These are phyloP conservation scores for Lordiphosa stackelbergi DNA, from an alignment of 1,140 invertebrate genomes.

Conservation along the genomic window DNA sequence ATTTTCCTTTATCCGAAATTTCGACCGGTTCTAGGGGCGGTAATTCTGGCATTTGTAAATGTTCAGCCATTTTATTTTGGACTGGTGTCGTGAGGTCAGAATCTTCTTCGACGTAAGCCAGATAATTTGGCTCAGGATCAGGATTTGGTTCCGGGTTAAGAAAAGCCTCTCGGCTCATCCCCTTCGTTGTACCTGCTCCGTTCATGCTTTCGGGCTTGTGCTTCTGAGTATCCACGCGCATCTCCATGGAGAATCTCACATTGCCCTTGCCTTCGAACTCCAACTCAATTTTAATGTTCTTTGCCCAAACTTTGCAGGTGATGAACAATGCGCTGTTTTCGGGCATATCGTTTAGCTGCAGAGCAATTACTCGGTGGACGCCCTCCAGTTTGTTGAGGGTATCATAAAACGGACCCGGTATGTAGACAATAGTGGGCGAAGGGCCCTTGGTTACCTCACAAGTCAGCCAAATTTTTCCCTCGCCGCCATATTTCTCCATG, in stretches of 20 bases:
- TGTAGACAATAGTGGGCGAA: neutral
- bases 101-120: too few species aligned
- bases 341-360: conserved; percentile 26
- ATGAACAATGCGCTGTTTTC: conserved; percentile 15
- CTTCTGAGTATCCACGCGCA: neutral
- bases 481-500: conserved; percentile 15
- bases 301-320: conserved; percentile 40
- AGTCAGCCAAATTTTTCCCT: conserved; percentile 38
- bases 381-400: neutral
- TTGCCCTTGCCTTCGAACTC: conserved; percentile 16
- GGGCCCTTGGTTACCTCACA: neutral
- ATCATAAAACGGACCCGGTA: conserved; percentile 30
- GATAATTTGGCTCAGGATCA: too few species aligned
- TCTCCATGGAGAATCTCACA: conserved; percentile 15
- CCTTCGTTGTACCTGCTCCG: neutral
- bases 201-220: too few species aligned
- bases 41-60: neutral
- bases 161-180: neutral
- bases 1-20: neutral
- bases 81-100: too few species aligned
- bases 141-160: too few species aligned
- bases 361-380: conserved; percentile 21
- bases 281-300: conserved; percentile 32
- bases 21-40: neutral
- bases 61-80: neutral